These are phyloP conservation scores for Platerodrilus igneus DNA, from an alignment of 2,888 invertebrate species.

Conservation along the genomic window DNA sequence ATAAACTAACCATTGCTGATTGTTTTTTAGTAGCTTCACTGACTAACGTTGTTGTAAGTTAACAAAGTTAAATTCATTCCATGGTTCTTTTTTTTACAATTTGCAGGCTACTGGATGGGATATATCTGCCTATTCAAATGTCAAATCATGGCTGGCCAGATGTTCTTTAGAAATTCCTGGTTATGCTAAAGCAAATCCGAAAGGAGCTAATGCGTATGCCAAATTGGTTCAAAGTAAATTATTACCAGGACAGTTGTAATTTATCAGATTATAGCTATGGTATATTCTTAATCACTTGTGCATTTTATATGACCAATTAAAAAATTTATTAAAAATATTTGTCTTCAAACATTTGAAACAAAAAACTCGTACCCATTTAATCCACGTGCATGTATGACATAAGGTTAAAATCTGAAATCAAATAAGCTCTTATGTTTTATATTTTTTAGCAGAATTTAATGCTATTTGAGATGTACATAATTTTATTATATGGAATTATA, in stretches of 20 bases:
- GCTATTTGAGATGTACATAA: too few species aligned
- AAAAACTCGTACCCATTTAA: too few species aligned
- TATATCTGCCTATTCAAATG: constrained; percentile 53
- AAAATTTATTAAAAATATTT: too few species aligned
- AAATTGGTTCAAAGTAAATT: constrained; percentile 55
- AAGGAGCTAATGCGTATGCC: constrained; percentile 56
- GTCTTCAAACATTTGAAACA: too few species aligned
- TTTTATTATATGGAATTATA: too few species aligned
- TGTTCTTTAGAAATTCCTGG: constrained; percentile 55
- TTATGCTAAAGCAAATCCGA: constrained; percentile 54
- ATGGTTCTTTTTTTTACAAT: constrained; percentile 10
- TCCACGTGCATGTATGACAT: too few species aligned
- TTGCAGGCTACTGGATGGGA: constrained; percentile 59
- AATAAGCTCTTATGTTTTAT: too few species aligned
- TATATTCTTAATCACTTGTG: too few species aligned
- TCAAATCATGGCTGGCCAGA: constrained; percentile 56
- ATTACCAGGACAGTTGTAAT: constrained; percentile 45
- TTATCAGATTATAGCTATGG: too few species aligned
- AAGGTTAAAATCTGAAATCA: too few species aligned
- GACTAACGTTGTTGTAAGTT: constrained; percentile 54
- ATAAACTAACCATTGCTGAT: constrained; percentile 61
- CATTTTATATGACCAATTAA: too few species aligned
- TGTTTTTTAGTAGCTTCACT: constrained; percentile 56
- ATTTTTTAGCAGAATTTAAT: too few species aligned
- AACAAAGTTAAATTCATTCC: constrained; percentile 6